phyloP scores from a whole-genome alignment of 92 coral and sea anemone genomes.

The Zoanthus solanderi region DNA sequence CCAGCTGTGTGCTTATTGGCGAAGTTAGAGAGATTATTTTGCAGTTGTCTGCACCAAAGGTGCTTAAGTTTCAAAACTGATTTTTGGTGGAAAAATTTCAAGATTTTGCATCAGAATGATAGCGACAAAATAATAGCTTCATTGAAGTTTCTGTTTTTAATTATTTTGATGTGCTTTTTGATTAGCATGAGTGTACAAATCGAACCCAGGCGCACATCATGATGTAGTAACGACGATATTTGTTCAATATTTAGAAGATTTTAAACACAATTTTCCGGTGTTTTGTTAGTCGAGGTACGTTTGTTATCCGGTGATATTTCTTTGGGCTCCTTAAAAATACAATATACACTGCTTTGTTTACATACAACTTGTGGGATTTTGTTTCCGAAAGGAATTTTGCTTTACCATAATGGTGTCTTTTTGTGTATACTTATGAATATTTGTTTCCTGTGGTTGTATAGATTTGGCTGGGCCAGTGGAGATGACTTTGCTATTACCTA shows the following conservation, averaged over 20 bases:
- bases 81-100: conserved; percentile 18
- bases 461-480: conserved; percentile 49
- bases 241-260: conserved; percentile 72
- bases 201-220: conserved; percentile 82
- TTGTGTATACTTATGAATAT: conserved; percentile 58
- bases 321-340: conserved; percentile 4
- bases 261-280: conserved; percentile 70
- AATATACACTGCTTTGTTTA: conserved; percentile 37
- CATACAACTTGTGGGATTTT: conserved; percentile 44
- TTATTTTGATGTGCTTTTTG: conserved; percentile 87
- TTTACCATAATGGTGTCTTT: conserved; percentile 47
- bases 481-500: conserved; percentile 90
- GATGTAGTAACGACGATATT: conserved; percentile 81
- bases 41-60: conserved; percentile 29
- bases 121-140: conserved; percentile 59
- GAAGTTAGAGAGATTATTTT: conserved; percentile 45
- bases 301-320: conserved; percentile 53
- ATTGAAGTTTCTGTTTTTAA: conserved; percentile 71
- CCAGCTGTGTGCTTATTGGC: conserved; percentile 44
- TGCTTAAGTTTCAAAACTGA: conserved; percentile 17
- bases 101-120: conserved; percentile 31
- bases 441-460: conserved; percentile 50
- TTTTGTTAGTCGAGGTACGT: conserved; percentile 79
- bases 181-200: conserved; percentile 68
- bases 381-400: conserved; percentile 63